phyloP scores from a whole-genome alignment of 1,140 invertebrate species.

The Adelges cooleyi region DNA sequence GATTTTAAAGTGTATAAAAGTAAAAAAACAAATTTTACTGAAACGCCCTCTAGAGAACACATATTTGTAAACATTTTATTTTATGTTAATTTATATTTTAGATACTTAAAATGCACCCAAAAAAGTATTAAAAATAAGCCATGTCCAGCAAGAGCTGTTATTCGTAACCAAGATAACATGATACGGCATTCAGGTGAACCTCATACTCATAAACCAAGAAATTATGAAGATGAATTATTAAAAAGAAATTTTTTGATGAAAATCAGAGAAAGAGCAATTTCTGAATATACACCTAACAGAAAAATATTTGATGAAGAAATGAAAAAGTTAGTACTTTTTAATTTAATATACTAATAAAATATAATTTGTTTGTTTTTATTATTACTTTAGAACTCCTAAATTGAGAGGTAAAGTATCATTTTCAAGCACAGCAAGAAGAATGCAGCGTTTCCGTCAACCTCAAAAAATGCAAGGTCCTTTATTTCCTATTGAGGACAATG shows the following conservation, averaged over 20 bases:
- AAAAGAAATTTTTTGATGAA: slow-evolving; percentile 18
- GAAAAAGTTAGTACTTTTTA: slow-evolving; percentile 4
- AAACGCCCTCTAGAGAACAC: too few species aligned
- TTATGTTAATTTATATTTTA: neutral
- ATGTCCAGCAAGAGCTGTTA: slow-evolving; percentile 26
- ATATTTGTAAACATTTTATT: too few species aligned
- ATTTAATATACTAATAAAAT: neutral
- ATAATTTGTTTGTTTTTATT: neutral
- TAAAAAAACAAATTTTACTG: too few species aligned
- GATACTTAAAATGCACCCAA: slow-evolving; percentile 26
- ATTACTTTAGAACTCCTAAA: slow-evolving; percentile 12
- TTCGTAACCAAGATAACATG: slow-evolving; percentile 13
- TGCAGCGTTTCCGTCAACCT: slow-evolving; percentile 16
- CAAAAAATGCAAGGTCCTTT: slow-evolving; percentile 25
- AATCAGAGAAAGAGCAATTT: slow-evolving; percentile 23
- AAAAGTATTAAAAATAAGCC: slow-evolving; percentile 24
- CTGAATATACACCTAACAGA: slow-evolving; percentile 12
- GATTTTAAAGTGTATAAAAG: too few species aligned
- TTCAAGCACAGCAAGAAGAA: slow-evolving; percentile 22
- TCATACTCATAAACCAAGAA: slow-evolving; percentile 21
- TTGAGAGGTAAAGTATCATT: slow-evolving; percentile 10
- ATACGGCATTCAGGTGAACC: slow-evolving; percentile 22
- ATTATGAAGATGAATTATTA: slow-evolving; percentile 16
- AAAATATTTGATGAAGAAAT: slow-evolving; percentile 27
- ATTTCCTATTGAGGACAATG: slow-evolving; percentile 20